phyloP scores from a whole-genome alignment of 2,888 invertebrate species.

The Papilio elwesi region DNA sequence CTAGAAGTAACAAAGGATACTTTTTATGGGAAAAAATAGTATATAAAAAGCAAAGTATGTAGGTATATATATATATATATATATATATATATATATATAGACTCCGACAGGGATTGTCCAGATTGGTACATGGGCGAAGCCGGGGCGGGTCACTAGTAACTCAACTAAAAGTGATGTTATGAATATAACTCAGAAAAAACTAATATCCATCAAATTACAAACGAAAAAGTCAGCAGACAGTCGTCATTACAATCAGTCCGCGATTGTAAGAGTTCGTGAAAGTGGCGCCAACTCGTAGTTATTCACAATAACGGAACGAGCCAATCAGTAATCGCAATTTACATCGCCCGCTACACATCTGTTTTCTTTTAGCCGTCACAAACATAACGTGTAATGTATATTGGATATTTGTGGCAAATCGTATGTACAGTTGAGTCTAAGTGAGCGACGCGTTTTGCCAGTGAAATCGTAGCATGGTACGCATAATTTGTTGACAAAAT shows the following conservation, averaged over 20 bases:
- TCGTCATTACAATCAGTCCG: constrained; percentile 7
- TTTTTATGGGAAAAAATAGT: too few species aligned
- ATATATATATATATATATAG: too few species aligned
- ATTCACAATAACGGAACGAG: neutral
- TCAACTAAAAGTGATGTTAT: neutral
- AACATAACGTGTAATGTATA: constrained; percentile 15
- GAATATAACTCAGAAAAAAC: neutral
- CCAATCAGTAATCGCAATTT: constrained; percentile 3
- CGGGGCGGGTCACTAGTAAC: too few species aligned
- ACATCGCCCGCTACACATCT: constrained; percentile 25
- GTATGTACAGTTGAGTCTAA: neutral
- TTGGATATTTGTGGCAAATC: constrained; percentile 1
- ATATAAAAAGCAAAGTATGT: too few species aligned
- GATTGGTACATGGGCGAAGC: too few species aligned
- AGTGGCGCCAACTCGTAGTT: constrained; percentile 29
- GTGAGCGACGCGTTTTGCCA: neutral
- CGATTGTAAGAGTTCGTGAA: constrained; percentile 19
- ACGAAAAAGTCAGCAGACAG: constrained; percentile 7
- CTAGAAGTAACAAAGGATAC: too few species aligned
- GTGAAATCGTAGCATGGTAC: constrained; percentile 14
- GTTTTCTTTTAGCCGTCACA: neutral
- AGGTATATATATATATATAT: too few species aligned
- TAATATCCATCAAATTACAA: neutral
- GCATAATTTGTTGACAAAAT: neutral
- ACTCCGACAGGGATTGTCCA: too few species aligned